Percentiles rank a stretch among this genome's conserved stretches.
These are phyloP conservation scores for Pangasianodon hypophthalmus DNA, from an alignment of 2,113 vertebrate species.

Conservation along the genomic window DNA sequence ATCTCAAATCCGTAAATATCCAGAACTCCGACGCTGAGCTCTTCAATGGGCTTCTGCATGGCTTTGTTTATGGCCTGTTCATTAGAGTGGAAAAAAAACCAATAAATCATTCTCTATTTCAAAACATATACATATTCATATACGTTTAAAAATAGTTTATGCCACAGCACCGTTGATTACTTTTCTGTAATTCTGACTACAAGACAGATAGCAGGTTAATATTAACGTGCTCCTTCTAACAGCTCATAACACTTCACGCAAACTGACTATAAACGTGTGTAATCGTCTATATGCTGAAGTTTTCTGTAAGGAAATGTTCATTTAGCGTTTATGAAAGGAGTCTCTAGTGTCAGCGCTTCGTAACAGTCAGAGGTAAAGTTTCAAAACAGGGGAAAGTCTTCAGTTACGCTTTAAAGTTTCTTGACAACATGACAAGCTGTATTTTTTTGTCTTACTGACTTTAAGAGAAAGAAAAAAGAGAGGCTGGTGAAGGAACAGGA, in stretches of 20 bases:
- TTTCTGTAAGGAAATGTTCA: background rate
- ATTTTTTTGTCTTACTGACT: too few species aligned
- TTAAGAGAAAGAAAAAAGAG: too few species aligned
- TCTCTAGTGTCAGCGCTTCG: too few species aligned
- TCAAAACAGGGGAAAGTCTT: too few species aligned
- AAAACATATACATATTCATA: background rate
- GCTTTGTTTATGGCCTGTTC: conserved; percentile 89
- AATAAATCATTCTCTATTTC: background rate
- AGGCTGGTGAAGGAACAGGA: too few species aligned
- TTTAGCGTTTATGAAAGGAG: background rate
- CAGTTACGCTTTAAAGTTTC: too few species aligned
- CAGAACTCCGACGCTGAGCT: conserved; percentile 91
- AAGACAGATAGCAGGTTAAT: too few species aligned
- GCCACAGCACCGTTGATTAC: too few species aligned
- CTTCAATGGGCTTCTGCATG: conserved; percentile 88
- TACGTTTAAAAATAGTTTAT: too few species aligned
- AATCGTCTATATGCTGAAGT: background rate
- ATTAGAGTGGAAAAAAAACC: background rate
- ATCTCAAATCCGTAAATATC: conserved; percentile 99
- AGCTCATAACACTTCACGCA: background rate
- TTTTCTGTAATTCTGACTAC: too few species aligned
- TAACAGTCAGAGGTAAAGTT: too few species aligned
- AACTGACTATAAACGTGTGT: background rate
- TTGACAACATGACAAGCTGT: background rate
- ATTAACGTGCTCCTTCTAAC: too few species aligned